Evolutionary conservation across 2,888 invertebrate species (phyloP).

Genomic region (Pilophorus perplexus): DNA sequence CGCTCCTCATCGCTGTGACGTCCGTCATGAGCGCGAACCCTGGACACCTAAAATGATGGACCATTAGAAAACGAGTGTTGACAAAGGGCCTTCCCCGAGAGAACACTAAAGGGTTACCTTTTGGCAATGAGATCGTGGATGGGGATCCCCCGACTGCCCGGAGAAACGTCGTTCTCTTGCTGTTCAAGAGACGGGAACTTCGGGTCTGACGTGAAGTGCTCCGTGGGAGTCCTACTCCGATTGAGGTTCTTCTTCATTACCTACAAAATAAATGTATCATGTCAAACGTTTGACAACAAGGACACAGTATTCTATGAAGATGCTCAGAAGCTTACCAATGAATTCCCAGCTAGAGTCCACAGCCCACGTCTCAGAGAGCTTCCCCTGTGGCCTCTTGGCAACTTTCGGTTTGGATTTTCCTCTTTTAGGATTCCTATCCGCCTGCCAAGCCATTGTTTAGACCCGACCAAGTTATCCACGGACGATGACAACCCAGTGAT

Average conservation of each 20-base stretch:
- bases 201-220: conserved; percentile 47
- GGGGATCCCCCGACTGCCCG: conserved; percentile 55
- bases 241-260: conserved; percentile 56
- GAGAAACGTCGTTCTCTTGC: conserved; percentile 53
- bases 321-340: conserved; percentile 69
- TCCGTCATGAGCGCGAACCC: conserved; percentile 66
- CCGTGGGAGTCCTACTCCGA: conserved; percentile 54
- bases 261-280: too few species aligned
- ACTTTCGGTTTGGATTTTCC: conserved; percentile 63
- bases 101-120: conserved; percentile 55
- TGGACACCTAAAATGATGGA: conserved; percentile 71
- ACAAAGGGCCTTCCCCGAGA: too few species aligned
- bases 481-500: conserved; percentile 59
- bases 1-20: conserved; percentile 42
- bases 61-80: too few species aligned
- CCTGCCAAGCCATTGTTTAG: conserved; percentile 48
- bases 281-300: too few species aligned
- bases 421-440: conserved; percentile 44
- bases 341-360: conserved; percentile 90
- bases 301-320: too few species aligned
- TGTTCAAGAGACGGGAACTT: conserved; percentile 50
- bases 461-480: conserved; percentile 64
- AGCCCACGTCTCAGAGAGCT: conserved; percentile 65
- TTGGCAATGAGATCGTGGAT: conserved; percentile 77
- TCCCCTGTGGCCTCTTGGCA: conserved; percentile 47